Percentiles rank a stretch among this genome's conserved stretches.
phyloP scores from a whole-genome alignment of 1,140 invertebrate genomes.

The Hermatobates lingyangjiaoensis region DNA sequence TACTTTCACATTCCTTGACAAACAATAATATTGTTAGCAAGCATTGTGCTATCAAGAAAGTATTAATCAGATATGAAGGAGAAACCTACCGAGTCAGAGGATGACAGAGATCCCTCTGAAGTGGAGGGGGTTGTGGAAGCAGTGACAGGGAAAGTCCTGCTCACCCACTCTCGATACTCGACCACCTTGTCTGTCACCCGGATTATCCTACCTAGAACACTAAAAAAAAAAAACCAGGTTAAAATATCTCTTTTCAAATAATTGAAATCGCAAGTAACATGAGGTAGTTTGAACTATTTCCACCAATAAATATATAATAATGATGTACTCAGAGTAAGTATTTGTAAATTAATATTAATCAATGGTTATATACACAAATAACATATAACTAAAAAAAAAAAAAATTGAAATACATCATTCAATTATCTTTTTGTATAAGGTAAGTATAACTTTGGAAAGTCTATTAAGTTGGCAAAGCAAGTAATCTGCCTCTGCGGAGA shows the following conservation, averaged over 20 bases:
- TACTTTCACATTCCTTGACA: neutral
- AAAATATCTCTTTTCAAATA: neutral
- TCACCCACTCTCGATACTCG: conserved; percentile 63
- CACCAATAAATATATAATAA: neutral
- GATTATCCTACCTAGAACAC: conserved; percentile 75
- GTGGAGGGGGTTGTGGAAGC: conserved; percentile 8
- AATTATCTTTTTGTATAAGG: no score
- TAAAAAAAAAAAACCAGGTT: conserved; percentile 21
- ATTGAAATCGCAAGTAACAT: neutral
- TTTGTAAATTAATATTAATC: neutral
- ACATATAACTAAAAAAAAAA: neutral
- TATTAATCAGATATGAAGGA: neutral
- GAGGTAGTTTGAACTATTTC: neutral
- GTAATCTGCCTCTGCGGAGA: no score
- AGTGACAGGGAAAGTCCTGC: conserved; percentile 33
- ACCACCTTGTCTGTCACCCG: conserved; percentile 86
- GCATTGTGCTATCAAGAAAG: neutral
- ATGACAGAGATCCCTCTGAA: conserved; percentile 10
- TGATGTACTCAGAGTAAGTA: neutral
- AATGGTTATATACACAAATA: neutral
- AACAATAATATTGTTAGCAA: neutral
- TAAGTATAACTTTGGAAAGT: neutral
- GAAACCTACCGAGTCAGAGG: conserved; percentile 14
- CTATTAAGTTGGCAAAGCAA: no score
- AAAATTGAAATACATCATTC: no score